Evolutionary conservation across 2,113 vertebrate species (phyloP).

Genomic region (Varanus salvator): DNA sequence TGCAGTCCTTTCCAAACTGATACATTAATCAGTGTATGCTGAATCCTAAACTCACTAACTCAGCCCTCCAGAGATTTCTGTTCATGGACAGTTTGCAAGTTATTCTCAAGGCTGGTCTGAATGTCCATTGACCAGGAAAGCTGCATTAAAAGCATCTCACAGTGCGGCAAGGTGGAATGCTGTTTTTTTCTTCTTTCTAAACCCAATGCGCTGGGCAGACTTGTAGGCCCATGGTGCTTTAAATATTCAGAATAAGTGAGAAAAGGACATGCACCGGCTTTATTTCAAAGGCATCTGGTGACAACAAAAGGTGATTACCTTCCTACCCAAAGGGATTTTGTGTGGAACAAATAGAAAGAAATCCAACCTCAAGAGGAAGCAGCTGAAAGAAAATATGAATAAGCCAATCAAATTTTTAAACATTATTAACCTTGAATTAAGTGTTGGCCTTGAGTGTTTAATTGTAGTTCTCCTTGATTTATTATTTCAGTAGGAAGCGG

Average conservation of each 20-base stretch:
- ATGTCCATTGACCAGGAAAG: conserved; percentile 9
- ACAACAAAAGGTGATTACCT: background rate
- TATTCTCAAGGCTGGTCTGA: conserved; percentile 37
- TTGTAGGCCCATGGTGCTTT: conserved; percentile 29
- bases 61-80: background rate
- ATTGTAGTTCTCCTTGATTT: background rate
- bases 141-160: conserved; percentile 42
- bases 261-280: conserved; percentile 49
- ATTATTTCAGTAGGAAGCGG: background rate
- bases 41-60: background rate
- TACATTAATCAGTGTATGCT: background rate
- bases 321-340: conserved; percentile 24
- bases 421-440: background rate
- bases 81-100: background rate
- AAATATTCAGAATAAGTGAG: conserved; percentile 52
- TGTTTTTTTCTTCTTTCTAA: conserved; percentile 59
- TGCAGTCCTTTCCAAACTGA: background rate
- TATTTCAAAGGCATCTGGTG: conserved; percentile 18
- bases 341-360: background rate
- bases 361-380: conserved; percentile 7
- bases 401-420: background rate
- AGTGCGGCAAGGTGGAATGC: conserved; percentile 49
- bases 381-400: conserved; percentile 3
- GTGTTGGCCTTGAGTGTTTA: background rate
- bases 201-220: conserved; percentile 42